phyloP scores from a whole-genome alignment of 2,113 vertebrate species.

The Anser cygnoides region DNA sequence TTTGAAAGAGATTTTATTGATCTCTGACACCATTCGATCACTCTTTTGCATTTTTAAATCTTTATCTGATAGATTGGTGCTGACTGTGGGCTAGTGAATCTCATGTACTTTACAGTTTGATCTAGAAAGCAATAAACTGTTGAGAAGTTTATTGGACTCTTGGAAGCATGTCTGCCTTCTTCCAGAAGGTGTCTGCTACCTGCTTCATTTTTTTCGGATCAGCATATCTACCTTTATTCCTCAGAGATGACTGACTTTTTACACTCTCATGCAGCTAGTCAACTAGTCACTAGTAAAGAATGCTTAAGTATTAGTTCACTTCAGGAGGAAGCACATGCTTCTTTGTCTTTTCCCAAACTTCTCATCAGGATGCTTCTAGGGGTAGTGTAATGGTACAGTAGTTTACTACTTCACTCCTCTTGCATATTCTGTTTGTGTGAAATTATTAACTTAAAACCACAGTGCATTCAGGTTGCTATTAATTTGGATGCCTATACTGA shows the following conservation, averaged over 20 bases:
- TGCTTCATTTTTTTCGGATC: not conserved
- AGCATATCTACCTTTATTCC: not conserved
- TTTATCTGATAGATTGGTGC: not conserved
- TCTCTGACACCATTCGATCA: not conserved
- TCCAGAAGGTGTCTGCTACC: not conserved
- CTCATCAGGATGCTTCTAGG: not conserved
- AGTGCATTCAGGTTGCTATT: rapidly evolving
- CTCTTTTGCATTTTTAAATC: not conserved
- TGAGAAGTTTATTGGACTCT: not conserved
- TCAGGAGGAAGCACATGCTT: not conserved
- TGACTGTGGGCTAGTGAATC: not conserved
- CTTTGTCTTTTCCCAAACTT: not conserved
- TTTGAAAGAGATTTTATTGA: not conserved
- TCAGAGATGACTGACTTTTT: not conserved
- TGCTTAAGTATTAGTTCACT: not conserved
- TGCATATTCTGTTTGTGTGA: not conserved
- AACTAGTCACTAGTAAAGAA: not conserved
- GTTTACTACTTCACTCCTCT: not conserved
- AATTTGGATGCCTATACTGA: not conserved
- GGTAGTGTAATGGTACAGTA: not conserved
- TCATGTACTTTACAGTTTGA: not conserved
- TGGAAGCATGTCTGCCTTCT: not conserved
- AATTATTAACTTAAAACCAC: not conserved
- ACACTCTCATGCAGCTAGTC: not conserved
- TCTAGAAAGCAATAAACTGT: not conserved